Base-by-base conservation (phyloP, 2,113 vertebrate genomes). In the Aphelocoma coerulescens region DNA sequence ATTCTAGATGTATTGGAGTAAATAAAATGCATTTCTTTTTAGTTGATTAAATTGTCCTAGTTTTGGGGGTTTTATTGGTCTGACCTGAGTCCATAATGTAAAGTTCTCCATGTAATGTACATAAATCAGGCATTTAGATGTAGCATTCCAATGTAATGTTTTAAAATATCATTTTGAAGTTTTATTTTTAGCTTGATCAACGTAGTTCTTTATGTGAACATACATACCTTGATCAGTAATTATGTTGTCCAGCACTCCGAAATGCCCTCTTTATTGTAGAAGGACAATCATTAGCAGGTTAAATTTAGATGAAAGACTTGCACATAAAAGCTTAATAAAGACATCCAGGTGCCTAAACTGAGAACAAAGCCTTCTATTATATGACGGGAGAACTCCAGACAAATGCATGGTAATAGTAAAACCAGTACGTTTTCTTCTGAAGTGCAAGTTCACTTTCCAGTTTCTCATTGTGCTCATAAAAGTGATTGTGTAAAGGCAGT, bases 301-400 rank as follows among this genome's bases (percentile, higher is more conserved):
- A 91, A 93, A 95, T 91, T 90, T 93, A 90, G 89, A 97, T 93
- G 4, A 96, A 94, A 94, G 87, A 44, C 54, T 69, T 75, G 17
- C 55, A 84, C 87, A 87, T 95, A 68, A 94, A 93, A 97, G 94
- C 88, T 90, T 66, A 74, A 66, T 80, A 71, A 75, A 95, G 18
- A 9, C n/a, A 85, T 92, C 55, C 46, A 83, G 57, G 85, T 94
- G 75, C 61, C 73, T 85, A 87, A 91, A 77, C 43, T 18, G 91
- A 91, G 90, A 93, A 96, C 61, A 95, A 88, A 95, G 84, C 9
- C 69, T 81, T 80, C 68, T 91, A 11, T 88, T 88, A 32, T 75
- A 46, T 87, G 39, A 35, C 35, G 37, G 55, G 61, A 91, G 75
- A 83, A 68, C 41, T 41, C 46, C 82, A 76, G 79, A 77, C 63